Percentiles rank a stretch among this genome's conserved stretches.
Evolutionary conservation across 2,888 invertebrate species (phyloP).

Genomic region (Prosopocoilus inquinatus): DNA sequence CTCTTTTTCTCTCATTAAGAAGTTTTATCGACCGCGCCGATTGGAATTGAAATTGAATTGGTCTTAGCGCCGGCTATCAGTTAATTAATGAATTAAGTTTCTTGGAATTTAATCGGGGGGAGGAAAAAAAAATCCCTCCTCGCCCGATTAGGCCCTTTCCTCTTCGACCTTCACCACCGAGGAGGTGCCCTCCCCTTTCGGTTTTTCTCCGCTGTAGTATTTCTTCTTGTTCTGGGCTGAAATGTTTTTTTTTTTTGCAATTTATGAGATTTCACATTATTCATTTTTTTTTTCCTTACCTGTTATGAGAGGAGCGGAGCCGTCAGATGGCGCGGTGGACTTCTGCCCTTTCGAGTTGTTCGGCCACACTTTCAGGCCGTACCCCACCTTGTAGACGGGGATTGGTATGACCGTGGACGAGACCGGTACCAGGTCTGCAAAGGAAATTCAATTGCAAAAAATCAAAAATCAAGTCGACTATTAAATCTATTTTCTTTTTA

Average conservation of each 20-base stretch:
- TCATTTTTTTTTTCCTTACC: background rate
- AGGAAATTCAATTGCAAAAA: too few relatives aligned
- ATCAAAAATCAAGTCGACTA: too few relatives aligned
- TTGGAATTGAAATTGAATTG: too few relatives aligned
- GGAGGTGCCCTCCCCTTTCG: background rate
- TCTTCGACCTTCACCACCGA: too few relatives aligned
- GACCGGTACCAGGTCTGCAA: slow-evolving; percentile 61
- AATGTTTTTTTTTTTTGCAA: background rate
- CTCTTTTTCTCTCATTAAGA: too few relatives aligned
- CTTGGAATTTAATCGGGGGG: too few relatives aligned
- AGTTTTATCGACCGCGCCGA: too few relatives aligned
- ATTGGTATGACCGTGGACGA: slow-evolving; percentile 67
- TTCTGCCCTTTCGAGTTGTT: slow-evolving; percentile 1
- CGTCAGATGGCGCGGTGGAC: background rate
- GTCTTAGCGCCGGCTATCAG: too few relatives aligned
- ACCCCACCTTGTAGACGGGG: slow-evolving; percentile 60
- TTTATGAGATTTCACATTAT: background rate
- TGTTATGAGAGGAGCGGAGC: slow-evolving; percentile 3
- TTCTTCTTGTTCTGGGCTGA: slow-evolving; percentile 15
- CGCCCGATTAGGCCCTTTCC: too few relatives aligned
- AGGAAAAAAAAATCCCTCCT: too few relatives aligned
- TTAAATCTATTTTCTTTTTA: too few relatives aligned
- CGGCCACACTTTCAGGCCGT: slow-evolving; percentile 53
- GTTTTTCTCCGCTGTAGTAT: slow-evolving; percentile 14
- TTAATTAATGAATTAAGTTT: too few relatives aligned